Percentiles rank a stretch among this genome's conserved stretches.
phyloP scores from a whole-genome alignment of 2,888 invertebrate species.

The Calliopum simillimum region DNA sequence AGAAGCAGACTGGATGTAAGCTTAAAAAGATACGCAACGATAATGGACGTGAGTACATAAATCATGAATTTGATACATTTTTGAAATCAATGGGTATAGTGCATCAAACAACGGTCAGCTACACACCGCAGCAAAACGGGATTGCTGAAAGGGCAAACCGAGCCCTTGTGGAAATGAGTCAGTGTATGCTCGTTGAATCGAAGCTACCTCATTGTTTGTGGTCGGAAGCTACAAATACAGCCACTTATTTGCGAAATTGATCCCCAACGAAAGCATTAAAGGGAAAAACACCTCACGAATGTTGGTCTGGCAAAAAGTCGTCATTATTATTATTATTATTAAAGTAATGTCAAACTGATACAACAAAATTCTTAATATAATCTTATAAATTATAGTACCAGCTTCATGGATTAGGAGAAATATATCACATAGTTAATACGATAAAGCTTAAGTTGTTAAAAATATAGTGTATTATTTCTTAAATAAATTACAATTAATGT shows the following conservation, averaged over 20 bases:
- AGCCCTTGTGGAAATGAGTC: constrained; percentile 46
- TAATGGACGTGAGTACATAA: no score
- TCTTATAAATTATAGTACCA: no score
- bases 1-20: constrained; percentile 31
- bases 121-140: constrained; percentile 48
- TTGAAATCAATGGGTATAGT: constrained; percentile 39
- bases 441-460: no score
- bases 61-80: constrained; percentile 40
- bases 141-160: constrained; percentile 46
- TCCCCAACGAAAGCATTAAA: constrained; percentile 39
- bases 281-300: constrained; percentile 42
- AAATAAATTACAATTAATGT: no score
- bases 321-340: no score
- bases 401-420: no score
- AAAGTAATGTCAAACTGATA: no score
- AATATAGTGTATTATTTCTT: no score
- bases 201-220: constrained; percentile 41
- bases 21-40: constrained; percentile 37
- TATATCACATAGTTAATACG: no score
- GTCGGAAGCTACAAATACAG: constrained; percentile 45
- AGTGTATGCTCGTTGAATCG: constrained; percentile 42
- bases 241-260: constrained; percentile 45
- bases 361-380: no score
- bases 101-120: constrained; percentile 42
- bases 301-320: constrained; percentile 42